Percentiles rank a stretch among this genome's conserved stretches.
Conservation (phyloP, 2,888 invertebrate species). For the Penaeus monodon region DNA sequence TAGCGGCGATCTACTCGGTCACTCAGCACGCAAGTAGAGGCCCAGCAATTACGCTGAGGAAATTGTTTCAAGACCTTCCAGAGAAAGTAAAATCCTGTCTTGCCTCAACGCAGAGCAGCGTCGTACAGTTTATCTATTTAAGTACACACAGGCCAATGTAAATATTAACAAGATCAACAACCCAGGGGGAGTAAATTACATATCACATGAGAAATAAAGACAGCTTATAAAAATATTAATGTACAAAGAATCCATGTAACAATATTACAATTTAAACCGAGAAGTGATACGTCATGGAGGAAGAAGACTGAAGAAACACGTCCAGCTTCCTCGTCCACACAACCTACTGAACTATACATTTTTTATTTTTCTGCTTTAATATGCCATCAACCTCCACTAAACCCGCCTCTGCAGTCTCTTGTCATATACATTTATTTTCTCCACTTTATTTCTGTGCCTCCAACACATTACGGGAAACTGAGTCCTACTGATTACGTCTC, state of each 20-base stretch:
- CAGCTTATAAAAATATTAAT: constrained; percentile 54
- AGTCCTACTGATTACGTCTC: too few species aligned
- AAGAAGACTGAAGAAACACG: constrained; percentile 22
- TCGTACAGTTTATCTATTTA: constrained; percentile 36
- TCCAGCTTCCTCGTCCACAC: constrained; percentile 18
- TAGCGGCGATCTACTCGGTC: not conserved
- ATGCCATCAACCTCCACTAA: constrained; percentile 17
- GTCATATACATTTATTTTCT: too few species aligned
- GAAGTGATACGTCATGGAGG: constrained; percentile 28
- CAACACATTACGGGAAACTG: too few species aligned
- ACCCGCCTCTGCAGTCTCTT: too few species aligned
- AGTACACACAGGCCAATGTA: constrained; percentile 58
- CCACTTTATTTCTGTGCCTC: too few species aligned
- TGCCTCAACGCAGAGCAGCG: constrained; percentile 51
- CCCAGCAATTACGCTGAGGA: constrained; percentile 22
- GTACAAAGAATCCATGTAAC: constrained; percentile 53
- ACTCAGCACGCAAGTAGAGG: constrained; percentile 10
- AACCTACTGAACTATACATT: constrained; percentile 20
- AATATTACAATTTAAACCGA: constrained; percentile 47
- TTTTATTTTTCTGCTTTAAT: not conserved
- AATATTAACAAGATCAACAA: constrained; percentile 54
- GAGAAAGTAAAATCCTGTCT: constrained; percentile 21
- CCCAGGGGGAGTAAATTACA: constrained; percentile 38
- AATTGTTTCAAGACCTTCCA: constrained; percentile 30
- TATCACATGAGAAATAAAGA: constrained; percentile 51